phyloP scores from a whole-genome alignment of 2,888 invertebrate genomes.

The Tillus elongatus region DNA sequence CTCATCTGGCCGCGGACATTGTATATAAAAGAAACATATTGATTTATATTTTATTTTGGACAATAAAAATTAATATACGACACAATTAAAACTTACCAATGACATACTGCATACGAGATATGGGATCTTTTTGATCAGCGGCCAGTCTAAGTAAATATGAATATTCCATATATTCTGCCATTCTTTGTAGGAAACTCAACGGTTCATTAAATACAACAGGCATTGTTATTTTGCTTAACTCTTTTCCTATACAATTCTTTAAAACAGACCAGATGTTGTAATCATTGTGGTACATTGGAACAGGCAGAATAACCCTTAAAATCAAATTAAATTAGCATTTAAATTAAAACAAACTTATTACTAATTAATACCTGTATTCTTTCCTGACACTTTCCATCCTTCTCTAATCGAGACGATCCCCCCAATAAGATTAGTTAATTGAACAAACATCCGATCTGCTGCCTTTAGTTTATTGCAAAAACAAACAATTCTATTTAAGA shows the following conservation, averaged over 20 bases:
- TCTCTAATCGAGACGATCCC: conserved; percentile 20
- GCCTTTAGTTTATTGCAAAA: too few species aligned
- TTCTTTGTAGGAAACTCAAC: conserved; percentile 85
- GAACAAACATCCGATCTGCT: too few species aligned
- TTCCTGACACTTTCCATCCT: conserved; percentile 27
- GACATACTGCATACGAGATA: conserved; percentile 71
- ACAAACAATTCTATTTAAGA: too few species aligned
- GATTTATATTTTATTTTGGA: not conserved
- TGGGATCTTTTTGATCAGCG: conserved; percentile 65
- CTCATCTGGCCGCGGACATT: too few species aligned
- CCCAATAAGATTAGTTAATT: too few species aligned
- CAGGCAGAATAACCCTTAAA: conserved; percentile 58
- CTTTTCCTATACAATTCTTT: conserved; percentile 86
- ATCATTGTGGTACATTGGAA: conserved; percentile 68
- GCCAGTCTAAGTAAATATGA: conserved; percentile 67
- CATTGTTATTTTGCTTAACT: conserved; percentile 93
- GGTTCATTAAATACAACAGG: conserved; percentile 96
- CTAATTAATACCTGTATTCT: conserved; percentile 26
- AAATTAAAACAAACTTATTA: conserved; percentile 3
- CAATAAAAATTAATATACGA: not conserved
- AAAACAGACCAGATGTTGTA: conserved; percentile 85
- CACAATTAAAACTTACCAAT: conserved; percentile 43
- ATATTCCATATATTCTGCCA: conserved; percentile 93
- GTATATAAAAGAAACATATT: too few species aligned
- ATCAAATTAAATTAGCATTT: conserved; percentile 22